Evolutionary conservation across 1,140 invertebrate genomes (phyloP), one percentile per base, ranked within the genome.

Genomic region (Drosophila ogumai): DNA sequence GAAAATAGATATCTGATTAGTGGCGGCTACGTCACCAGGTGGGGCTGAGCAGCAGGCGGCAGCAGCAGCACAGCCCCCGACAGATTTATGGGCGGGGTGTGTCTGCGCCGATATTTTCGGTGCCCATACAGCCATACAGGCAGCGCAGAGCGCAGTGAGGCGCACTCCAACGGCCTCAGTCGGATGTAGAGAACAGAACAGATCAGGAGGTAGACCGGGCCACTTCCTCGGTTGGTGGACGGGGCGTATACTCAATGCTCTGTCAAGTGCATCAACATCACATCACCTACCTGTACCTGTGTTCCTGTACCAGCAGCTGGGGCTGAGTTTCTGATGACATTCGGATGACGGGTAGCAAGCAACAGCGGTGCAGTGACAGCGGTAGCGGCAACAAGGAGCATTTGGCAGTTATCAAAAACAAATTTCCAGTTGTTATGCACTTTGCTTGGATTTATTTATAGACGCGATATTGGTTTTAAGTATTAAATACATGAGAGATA

Each of bases 401-500:
- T 50, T 55, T 69, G 60, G 64, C 76, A 84, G 63, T 80, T 69
- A 76, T 80, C 36, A 79, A 77, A 79, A 90, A 77, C 64, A 68
- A 78, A 54, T 79, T 75, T 82, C 43, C 56, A 66, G 46, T 75
- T 69, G 52, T 81, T 63, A 81, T 81, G 86, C 81, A 84, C 65
- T 75, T 88, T 84, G 81, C 68, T 85, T 72, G 72, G 56, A 71
- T 90, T 90, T 90, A 90, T 90, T 81, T 59, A 81, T 78, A 75
- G 69, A 75, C 85, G 77, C 85, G 81, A 65, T 82, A 82, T 79
- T 79, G 73, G 77, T 74, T 85, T 85, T 81, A 86, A 90, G 81
- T 84, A 84, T 90, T 88, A 88, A 90, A 90, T 90, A 88, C 84
- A 88, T 90, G 77, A 88, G 68, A 84, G 65, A 81, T 88, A 90